Evolutionary conservation across 2,888 invertebrate genomes (phyloP).

Genomic region (Tenthredo livida): DNA sequence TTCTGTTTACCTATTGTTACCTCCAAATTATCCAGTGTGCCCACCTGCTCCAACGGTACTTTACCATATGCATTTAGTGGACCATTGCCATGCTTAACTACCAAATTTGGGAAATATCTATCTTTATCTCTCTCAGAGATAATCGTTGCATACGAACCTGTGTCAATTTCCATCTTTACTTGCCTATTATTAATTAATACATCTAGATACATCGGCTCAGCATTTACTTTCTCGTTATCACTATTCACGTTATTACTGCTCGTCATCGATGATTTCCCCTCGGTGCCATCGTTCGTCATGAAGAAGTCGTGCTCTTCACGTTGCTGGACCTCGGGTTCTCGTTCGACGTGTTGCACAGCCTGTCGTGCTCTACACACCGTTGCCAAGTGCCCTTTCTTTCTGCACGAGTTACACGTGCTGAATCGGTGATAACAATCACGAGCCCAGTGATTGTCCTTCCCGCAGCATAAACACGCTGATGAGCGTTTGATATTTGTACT

Average conservation of each 20-base stretch:
- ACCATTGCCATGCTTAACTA: background rate
- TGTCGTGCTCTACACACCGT: too few species aligned
- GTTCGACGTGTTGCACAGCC: too few species aligned
- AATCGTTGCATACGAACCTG: background rate
- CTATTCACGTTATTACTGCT: too few species aligned
- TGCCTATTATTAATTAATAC: constrained; percentile 39
- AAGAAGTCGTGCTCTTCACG: too few species aligned
- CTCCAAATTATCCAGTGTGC: background rate
- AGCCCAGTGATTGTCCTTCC: too few species aligned
- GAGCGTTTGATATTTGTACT: too few species aligned
- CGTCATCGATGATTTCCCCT: background rate
- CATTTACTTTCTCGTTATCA: too few species aligned
- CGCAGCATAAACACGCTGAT: too few species aligned
- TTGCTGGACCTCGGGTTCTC: too few species aligned
- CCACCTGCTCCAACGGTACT: background rate
- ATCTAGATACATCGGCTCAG: background rate
- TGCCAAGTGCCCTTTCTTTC: too few species aligned
- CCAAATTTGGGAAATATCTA: background rate
- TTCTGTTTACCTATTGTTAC: background rate
- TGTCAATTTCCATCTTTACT: constrained; percentile 41
- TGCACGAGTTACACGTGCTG: too few species aligned
- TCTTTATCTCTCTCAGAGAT: background rate
- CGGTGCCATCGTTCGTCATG: background rate
- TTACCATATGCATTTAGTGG: constrained; percentile 8
- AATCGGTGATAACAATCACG: too few species aligned